Percentiles rank a stretch among this genome's conserved stretches.
Conservation (phyloP, 2,113 vertebrate genomes). For the Columbina picui region DNA sequence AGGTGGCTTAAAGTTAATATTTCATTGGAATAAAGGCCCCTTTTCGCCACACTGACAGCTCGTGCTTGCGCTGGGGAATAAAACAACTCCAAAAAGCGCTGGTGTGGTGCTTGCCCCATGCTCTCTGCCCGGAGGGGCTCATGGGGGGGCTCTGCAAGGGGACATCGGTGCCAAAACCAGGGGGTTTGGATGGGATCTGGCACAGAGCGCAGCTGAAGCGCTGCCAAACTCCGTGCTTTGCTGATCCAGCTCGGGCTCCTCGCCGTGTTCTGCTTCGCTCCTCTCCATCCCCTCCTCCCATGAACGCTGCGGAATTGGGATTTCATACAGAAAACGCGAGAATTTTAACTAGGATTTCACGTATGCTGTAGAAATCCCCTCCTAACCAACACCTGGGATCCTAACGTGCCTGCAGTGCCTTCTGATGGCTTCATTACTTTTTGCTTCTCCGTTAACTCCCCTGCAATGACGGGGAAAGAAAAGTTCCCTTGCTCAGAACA, state of each 20-base stretch:
- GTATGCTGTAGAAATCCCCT: background rate
- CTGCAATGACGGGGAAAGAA: accelerated
- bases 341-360: background rate
- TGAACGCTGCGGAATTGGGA: background rate
- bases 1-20: background rate
- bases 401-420: background rate
- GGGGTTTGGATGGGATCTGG: background rate
- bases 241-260: background rate
- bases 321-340: accelerated
- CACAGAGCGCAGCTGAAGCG: background rate
- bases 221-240: background rate
- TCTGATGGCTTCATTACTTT: background rate
- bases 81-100: accelerated
- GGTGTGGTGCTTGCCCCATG: background rate
- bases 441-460: background rate
- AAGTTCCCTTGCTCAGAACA: background rate
- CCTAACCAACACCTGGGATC: background rate
- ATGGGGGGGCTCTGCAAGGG: background rate
- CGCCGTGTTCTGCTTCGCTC: background rate
- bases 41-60: background rate
- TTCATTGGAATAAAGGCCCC: background rate
- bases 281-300: background rate
- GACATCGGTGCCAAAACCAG: background rate
- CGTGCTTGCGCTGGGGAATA: background rate
- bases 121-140: background rate